phyloP scores from a whole-genome alignment of 2,888 invertebrate species.

The Agelastica alni region DNA sequence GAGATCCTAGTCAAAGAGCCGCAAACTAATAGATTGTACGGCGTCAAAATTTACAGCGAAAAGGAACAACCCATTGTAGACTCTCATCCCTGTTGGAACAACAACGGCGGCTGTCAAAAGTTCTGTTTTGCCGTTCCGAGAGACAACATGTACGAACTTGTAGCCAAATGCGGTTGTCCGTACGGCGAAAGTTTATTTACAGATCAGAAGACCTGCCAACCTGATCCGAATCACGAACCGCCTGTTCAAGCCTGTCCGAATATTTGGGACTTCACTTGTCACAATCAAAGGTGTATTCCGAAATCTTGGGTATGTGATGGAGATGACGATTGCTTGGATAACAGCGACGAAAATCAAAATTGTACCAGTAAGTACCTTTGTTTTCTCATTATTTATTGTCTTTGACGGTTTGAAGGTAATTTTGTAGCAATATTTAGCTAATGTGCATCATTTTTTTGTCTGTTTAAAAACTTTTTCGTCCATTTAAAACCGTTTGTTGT shows the following conservation, averaged over 20 bases:
- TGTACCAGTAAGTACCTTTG: constrained; percentile 76
- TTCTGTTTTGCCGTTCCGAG: constrained; percentile 90
- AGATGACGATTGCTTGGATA: constrained; percentile 94
- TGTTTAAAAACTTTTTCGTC: too few species aligned
- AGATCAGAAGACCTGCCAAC: constrained; percentile 72
- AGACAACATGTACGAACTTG: constrained; percentile 58
- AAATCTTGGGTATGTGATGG: constrained; percentile 96
- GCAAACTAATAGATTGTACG: constrained; percentile 87
- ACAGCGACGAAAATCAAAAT: constrained; percentile 93
- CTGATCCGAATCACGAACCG: constrained; percentile 85
- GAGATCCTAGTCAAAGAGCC: constrained; percentile 86
- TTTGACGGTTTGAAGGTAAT: too few species aligned
- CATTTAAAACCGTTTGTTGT: too few species aligned
- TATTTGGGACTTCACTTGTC: constrained; percentile 92
- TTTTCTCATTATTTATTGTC: too few species aligned
- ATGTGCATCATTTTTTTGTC: too few species aligned
- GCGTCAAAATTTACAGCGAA: constrained; percentile 83
- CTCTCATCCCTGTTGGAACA: constrained; percentile 79
- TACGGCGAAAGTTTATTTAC: constrained; percentile 82
- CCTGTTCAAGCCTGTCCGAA: constrained; percentile 88
- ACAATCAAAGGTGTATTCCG: constrained; percentile 88
- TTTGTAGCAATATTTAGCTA: too few species aligned
- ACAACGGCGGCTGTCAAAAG: constrained; percentile 92
- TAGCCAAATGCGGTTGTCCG: constrained; percentile 85
- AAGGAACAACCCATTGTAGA: constrained; percentile 71